Evolutionary conservation across 1,140 invertebrate genomes (phyloP), one percentile per base, ranked within the genome.

Genomic region (Ceratina australensis): DNA sequence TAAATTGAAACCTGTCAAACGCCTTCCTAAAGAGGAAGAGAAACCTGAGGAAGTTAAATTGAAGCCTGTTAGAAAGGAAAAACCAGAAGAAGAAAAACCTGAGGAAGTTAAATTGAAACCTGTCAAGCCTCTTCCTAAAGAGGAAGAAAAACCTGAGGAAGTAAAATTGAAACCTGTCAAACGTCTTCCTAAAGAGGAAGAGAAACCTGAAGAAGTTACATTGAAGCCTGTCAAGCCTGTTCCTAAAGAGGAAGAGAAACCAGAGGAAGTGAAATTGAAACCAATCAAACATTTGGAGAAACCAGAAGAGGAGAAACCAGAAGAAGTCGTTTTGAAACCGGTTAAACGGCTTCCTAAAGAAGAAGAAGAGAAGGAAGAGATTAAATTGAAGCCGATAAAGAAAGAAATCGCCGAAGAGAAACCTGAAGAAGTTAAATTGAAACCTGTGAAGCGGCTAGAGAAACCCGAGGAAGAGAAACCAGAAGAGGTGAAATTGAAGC

Each of bases 161-260:
- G 63, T 86, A 42, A 75, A 64, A 12, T 49, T 81, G 0, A 84
- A 85, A 76, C 81, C 65, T 16, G 7, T 78, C 0, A 74, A 24
- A 13, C 56, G 64, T 18, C 2, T 28, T 10, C 67, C 68, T 0
- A 71, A 73, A 56, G 79, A 83, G 59, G 87, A 91, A 24, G 88
- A 92, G 56, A 87, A 89, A 1, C 92, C 72, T 60, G 87, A 78
- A 8, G 52, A 74, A 85, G 90, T 92, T 28, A 86, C 86, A 74
- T 90, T 92, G 84, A 91, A 93, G 20, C 90, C 87, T 4, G 89
- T 91, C 3, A 93, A 91, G 77, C 86, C 88, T 3, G 84, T 83
- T 49, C 90, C 92, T 57, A 87, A 86, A 60, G 63, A 74, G 54
- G 77, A 84, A 13, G 77, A 80, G 10, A 71, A 71, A 20, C 77